Base-by-base conservation (phyloP, 2,797 vertebrate genomes). In the Gorsachius magnificus region DNA sequence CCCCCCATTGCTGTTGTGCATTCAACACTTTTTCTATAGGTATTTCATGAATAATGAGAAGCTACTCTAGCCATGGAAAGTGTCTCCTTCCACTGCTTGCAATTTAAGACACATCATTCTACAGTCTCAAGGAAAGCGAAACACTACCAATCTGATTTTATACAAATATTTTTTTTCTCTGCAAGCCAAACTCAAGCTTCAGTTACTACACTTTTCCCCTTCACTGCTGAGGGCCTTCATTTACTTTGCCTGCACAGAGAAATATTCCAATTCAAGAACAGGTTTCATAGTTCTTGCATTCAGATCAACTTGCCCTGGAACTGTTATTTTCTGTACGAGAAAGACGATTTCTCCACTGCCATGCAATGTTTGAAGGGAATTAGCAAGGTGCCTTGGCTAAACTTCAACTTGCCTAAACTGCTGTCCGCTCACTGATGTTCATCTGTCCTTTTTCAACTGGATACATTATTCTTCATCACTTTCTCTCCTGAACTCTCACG, bases 1-100 rank as follows among this genome's bases (percentile, higher is more conserved):
- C 58, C 25, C 25, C 17, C 8, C 71, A 28, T 45, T 25, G 66
- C 68, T 89, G 72, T 45, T n/a, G 2, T 84, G 70, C 85, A 82
- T 84, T 86, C 89, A 83, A 86, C 48, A 48, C 74, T 68, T 64
- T 77, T 90, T 56, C 79, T 74, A 26, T 13, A 60, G 80, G 46
- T 36, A 45, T 76, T 72, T 78, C 33, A 92, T 60, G 65, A 97
- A 94, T 86, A 93, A 94, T 71, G 79, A 94, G 76, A 83, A 92
- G 51, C 61, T 71, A 56, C 54, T 48, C 48, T 70, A 87, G 79
- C 63, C 76, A 83, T 20, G 71, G 80, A 72, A 87, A 88, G 29
- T 25, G 38, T 61, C 80, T 88, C 70, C 54, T 90, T 92, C 63
- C 51, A 53, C 61, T 60, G 16, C 54, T 70, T 66, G 63, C 69